Conservation (phyloP, 2,888 invertebrate genomes). For the Leptinotarsa juncta region DNA sequence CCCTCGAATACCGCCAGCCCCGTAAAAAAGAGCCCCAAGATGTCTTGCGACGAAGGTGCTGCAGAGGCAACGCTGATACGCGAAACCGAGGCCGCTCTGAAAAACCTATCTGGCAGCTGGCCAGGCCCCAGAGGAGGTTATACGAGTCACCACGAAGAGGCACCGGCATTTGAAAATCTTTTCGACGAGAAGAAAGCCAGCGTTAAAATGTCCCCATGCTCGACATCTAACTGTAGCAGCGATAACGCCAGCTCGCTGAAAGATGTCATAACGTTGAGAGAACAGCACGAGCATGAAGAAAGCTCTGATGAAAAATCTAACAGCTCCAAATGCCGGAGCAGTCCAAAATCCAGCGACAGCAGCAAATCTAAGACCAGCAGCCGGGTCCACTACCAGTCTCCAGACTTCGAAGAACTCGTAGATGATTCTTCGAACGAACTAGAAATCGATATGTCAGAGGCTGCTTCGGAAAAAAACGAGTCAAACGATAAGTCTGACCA, state of each 20-base stretch:
- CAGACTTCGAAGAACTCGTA: constrained; percentile 81
- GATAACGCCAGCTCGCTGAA: constrained; percentile 75
- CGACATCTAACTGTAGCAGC: constrained; percentile 71
- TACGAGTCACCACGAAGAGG: constrained; percentile 78
- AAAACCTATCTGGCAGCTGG: constrained; percentile 89
- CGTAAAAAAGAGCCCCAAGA: constrained; percentile 66
- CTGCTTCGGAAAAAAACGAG: constrained; percentile 75
- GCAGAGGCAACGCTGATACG: constrained; percentile 87
- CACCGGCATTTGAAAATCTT: constrained; percentile 84
- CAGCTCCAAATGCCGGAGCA: constrained; percentile 52
- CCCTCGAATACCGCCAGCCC: constrained; percentile 58
- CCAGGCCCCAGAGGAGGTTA: constrained; percentile 77
- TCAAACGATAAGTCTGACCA: constrained; percentile 69
- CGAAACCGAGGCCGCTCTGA: constrained; percentile 89
- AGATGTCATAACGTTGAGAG: constrained; percentile 71
- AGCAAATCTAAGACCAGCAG: constrained; percentile 48
- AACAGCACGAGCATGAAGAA: constrained; percentile 61
- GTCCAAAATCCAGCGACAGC: constrained; percentile 35
- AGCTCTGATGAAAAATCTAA: constrained; percentile 47
- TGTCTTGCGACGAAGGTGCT: constrained; percentile 59
- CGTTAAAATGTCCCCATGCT: constrained; percentile 74
- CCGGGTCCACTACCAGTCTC: constrained; percentile 72
- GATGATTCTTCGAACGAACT: constrained; percentile 83
- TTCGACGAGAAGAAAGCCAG: constrained; percentile 85
- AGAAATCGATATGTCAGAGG: constrained; percentile 83